These are phyloP conservation scores for Hepsetus odoe DNA, from an alignment of 2,113 vertebrate genomes.

Conservation along the genomic window DNA sequence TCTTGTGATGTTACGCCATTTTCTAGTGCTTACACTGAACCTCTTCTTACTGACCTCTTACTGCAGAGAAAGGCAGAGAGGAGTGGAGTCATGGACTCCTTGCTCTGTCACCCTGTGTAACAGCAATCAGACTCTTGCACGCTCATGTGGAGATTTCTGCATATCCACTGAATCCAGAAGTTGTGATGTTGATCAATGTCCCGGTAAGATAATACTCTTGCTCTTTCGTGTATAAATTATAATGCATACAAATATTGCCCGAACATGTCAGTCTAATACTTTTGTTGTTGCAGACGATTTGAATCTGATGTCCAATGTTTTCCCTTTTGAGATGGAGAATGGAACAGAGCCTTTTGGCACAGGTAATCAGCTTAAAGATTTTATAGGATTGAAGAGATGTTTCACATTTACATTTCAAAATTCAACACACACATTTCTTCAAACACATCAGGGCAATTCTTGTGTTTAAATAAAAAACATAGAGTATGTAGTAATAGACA, in stretches of 20 bases:
- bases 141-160: slow-evolving; percentile 86
- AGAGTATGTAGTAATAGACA: no score
- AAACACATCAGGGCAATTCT: no score
- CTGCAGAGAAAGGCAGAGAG: slow-evolving; percentile 80
- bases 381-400: neutral
- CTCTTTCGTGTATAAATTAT: neutral
- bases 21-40: no score
- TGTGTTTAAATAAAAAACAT: no score
- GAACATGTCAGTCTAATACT: neutral
- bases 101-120: slow-evolving; percentile 85
- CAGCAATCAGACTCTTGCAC: slow-evolving; percentile 83
- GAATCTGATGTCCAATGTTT: slow-evolving; percentile 71
- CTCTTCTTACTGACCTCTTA: no score
- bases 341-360: slow-evolving; percentile 80
- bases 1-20: neutral
- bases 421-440: no score
- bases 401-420: no score
- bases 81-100: slow-evolving; percentile 91
- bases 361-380: slow-evolving; percentile 72
- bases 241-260: neutral
- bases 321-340: slow-evolving; percentile 78
- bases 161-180: slow-evolving; percentile 81
- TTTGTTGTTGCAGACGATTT: slow-evolving; percentile 65
- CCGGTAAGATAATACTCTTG: slow-evolving; percentile 72
- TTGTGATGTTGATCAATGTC: slow-evolving; percentile 81